Evolutionary conservation across 2,113 vertebrate species (phyloP), one percentile per base, ranked within the genome.

Genomic region (Cranoglanis bouderius): DNA sequence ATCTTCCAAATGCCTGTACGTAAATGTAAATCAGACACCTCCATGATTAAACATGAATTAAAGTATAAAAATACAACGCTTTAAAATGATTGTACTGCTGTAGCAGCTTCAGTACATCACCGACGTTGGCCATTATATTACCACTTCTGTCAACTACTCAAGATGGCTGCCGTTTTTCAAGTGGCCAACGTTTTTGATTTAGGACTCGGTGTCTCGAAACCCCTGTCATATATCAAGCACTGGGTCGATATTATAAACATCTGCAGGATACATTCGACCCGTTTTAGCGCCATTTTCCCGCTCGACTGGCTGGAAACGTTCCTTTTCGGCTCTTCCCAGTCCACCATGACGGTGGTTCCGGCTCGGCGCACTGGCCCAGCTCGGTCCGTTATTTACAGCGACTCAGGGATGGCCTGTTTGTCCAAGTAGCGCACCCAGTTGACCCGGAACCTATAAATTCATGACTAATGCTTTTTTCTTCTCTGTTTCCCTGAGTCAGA

Each of bases 371-470:
- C 89, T 51, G 82, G 84, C 85, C 72, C 70, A 87, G 89, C 55
- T 51, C 84, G 87, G 57, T 32, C 65, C 32, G 86, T 94, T 95
- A 96, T 95, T 95, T 95, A 95, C 93, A 92, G 93, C 87, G 51
- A 92, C 91, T 89, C 88, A 29, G 94, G 90, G 95, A 93, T 86
- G 13, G 83, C 78, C 89, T 94, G 95, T 95, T 95, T 95, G 92
- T 93, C 93, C 92, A 94, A 93, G 85, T 92, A 91, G 88, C 90
- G 86, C 94, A 95, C 92, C 93, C 92, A 94, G 90, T 92, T 93
- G 92, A 94, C 94, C 92, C 87, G 24, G 70, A 84, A 85, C 75
- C 94, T 91, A 90, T 95, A 95, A 93, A 96, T 96, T 94, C 83
- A 91, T 77, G 86, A 90, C 86, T 88, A 67, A 87, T 90, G 91